Conservation (phyloP, 2,113 vertebrate genomes). For the Sigmodon hispidus region DNA sequence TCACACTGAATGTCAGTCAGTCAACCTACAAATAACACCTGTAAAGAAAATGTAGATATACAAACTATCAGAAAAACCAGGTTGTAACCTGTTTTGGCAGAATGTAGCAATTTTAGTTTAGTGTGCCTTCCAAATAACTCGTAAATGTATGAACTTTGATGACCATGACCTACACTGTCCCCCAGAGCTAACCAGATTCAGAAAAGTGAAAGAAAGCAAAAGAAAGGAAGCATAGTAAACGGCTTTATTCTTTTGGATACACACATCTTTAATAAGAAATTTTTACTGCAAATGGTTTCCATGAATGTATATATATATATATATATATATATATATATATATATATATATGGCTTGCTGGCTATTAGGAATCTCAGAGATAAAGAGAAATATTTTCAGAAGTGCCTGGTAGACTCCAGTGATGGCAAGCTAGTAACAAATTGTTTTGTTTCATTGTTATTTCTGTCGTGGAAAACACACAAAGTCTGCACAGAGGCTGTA, state of each 20-base stretch:
- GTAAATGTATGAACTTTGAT: background rate
- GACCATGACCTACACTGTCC: background rate
- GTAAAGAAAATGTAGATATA: background rate
- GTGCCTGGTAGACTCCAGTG: background rate
- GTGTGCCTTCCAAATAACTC: background rate
- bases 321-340: no score
- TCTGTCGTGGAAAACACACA: background rate
- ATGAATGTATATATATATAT: no score
- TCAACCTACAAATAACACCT: background rate
- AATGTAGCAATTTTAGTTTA: background rate
- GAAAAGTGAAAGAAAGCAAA: background rate
- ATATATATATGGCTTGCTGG: constrained; percentile 6
- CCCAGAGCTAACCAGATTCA: background rate
- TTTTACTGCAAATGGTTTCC: background rate
- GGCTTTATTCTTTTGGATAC: background rate
- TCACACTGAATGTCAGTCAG: background rate
- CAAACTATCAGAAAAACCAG: background rate
- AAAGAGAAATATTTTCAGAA: constrained; percentile 20
- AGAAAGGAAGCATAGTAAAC: background rate
- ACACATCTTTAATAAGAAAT: background rate
- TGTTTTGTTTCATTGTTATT: background rate
- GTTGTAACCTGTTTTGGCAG: background rate
- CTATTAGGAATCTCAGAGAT: background rate
- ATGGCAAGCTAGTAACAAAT: background rate
- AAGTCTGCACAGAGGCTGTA: background rate